Percentiles rank a stretch among this genome's conserved stretches.
phyloP scores from a whole-genome alignment of 2,113 vertebrate species.

The Tupaia chinensis region DNA sequence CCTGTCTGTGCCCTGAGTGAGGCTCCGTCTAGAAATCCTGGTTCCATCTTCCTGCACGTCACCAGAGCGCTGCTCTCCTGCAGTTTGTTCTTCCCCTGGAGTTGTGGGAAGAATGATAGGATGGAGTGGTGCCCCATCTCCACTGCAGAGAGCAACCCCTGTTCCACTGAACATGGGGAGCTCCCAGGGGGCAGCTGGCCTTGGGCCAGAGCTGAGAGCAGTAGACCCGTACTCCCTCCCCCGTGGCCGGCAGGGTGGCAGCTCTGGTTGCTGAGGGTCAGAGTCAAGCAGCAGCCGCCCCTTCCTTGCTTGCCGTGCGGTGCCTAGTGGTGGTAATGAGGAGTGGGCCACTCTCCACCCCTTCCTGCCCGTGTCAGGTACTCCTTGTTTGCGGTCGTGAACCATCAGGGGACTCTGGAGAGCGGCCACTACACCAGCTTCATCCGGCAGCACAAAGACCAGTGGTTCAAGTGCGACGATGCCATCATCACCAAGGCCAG shows the following conservation, averaged over 20 bases:
- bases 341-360: neutral
- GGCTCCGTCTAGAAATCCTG: too few relatives aligned
- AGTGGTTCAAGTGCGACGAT: conserved; percentile 99
- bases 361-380: conserved; percentile 88
- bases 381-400: conserved; percentile 99
- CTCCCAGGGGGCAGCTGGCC: neutral
- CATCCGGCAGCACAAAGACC: conserved; percentile 99
- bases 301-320: neutral
- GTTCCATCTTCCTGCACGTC: neutral
- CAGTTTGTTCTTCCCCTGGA: accelerated
- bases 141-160: neutral
- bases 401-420: conserved; percentile 99
- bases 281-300: neutral
- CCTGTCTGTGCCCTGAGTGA: too few relatives aligned
- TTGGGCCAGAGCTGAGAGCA: neutral
- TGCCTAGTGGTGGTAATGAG: neutral
- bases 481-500: conserved; percentile 99
- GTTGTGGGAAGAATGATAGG: neutral
- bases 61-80: neutral
- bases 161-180: too few relatives aligned
- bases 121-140: accelerated
- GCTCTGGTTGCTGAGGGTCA: neutral
- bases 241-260: neutral
- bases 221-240: neutral
- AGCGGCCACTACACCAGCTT: conserved; percentile 99